These are phyloP conservation scores for Eonycteris spelaea DNA, from an alignment of 2,113 vertebrate species.

Conservation along the genomic window DNA sequence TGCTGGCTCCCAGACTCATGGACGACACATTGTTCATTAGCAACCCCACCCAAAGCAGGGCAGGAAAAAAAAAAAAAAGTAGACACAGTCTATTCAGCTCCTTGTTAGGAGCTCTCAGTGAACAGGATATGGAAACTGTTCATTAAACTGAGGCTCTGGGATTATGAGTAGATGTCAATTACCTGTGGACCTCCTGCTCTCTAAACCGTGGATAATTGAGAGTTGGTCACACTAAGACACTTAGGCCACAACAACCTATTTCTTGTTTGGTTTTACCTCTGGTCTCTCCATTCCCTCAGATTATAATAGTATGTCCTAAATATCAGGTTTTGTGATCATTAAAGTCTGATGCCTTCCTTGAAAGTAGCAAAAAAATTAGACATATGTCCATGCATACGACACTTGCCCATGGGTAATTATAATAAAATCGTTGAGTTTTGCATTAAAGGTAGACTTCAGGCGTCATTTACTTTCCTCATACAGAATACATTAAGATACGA, in stretches of 20 bases:
- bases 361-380: constrained; percentile 22
- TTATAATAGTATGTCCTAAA: not conserved
- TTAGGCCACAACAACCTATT: not conserved
- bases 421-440: not conserved
- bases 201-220: not conserved
- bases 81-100: not conserved
- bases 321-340: not conserved
- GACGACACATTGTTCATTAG: not conserved
- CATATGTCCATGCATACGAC: not conserved
- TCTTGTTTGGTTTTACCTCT: not conserved
- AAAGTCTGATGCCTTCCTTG: not conserved
- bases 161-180: constrained; percentile 9
- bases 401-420: not conserved
- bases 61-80: constrained; percentile 14
- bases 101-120: not conserved
- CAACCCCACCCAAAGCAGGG: not conserved
- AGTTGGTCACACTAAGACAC: not conserved
- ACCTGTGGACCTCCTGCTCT: not conserved
- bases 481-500: constrained; percentile 11
- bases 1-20: not conserved
- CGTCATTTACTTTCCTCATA: constrained; percentile 23
- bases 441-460: not conserved
- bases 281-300: not conserved
- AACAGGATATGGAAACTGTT: not conserved
- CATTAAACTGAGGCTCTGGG: constrained; percentile 5